Conservation (phyloP, 2,113 vertebrate species). For the Siniperca knerii region DNA sequence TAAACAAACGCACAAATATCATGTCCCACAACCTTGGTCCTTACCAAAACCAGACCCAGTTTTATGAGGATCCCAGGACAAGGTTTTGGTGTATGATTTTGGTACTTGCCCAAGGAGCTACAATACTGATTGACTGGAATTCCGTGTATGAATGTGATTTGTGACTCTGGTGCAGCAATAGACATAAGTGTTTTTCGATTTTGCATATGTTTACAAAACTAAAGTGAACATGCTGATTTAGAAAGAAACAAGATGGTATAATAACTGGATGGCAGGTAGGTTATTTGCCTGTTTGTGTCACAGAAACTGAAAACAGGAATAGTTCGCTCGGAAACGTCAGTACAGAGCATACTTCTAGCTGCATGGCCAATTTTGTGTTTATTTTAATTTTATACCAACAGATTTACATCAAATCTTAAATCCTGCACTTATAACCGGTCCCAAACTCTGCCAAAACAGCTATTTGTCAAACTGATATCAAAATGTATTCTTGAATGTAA, state of each 20-base stretch:
- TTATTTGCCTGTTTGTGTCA: neutral
- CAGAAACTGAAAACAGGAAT: neutral
- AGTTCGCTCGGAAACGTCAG: neutral
- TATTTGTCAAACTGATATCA: constrained; percentile 6
- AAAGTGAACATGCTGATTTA: neutral
- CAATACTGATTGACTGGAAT: neutral
- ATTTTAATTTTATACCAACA: neutral
- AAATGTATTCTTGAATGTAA: neutral
- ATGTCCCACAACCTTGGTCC: constrained; percentile 54
- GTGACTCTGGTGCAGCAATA: neutral
- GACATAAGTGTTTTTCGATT: neutral
- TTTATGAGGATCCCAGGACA: constrained; percentile 8
- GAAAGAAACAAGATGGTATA: neutral
- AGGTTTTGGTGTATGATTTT: constrained; percentile 15
- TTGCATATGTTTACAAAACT: neutral
- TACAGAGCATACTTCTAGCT: neutral
- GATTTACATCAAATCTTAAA: neutral
- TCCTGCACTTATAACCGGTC: neutral
- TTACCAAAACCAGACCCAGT: constrained; percentile 14
- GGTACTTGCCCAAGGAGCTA: neutral
- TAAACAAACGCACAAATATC: constrained; percentile 75
- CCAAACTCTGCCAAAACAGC: neutral
- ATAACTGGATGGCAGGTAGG: neutral
- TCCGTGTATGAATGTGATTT: neutral
- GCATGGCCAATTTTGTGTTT: neutral